phyloP scores from a whole-genome alignment of 2,113 vertebrate genomes.

The Dasyurus viverrinus region DNA sequence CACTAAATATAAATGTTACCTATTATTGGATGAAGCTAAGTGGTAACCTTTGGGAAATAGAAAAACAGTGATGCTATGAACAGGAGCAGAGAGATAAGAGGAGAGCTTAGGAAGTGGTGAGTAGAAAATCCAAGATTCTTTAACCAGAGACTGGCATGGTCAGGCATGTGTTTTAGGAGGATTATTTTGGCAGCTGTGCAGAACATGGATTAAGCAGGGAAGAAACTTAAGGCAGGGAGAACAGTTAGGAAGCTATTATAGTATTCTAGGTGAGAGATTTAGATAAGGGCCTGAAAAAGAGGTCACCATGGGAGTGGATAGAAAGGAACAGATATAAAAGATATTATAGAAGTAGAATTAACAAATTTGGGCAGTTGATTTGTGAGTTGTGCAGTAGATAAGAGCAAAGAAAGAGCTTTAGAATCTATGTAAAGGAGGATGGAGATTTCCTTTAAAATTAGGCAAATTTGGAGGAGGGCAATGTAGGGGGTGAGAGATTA shows the following conservation, averaged over 20 bases:
- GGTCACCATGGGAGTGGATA: neutral
- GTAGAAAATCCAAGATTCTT: neutral
- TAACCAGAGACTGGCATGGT: neutral
- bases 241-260: neutral
- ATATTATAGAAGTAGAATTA: neutral
- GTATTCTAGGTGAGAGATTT: neutral
- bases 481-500: neutral
- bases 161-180: neutral
- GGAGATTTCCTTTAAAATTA: neutral
- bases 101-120: neutral
- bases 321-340: neutral
- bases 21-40: neutral
- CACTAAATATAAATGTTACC: neutral
- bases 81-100: no score
- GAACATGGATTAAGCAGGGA: neutral
- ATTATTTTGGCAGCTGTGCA: neutral
- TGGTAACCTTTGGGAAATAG: no score
- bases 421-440: neutral
- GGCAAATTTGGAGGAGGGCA: neutral
- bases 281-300: neutral
- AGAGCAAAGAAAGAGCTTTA: neutral
- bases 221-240: neutral
- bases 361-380: neutral
- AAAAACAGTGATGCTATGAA: no score
- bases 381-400: neutral